Percentiles rank a stretch among this genome's conserved stretches.
Evolutionary conservation across 64 coral and sea anemone genomes (phyloP).

Genomic region (Montipora sp.): DNA sequence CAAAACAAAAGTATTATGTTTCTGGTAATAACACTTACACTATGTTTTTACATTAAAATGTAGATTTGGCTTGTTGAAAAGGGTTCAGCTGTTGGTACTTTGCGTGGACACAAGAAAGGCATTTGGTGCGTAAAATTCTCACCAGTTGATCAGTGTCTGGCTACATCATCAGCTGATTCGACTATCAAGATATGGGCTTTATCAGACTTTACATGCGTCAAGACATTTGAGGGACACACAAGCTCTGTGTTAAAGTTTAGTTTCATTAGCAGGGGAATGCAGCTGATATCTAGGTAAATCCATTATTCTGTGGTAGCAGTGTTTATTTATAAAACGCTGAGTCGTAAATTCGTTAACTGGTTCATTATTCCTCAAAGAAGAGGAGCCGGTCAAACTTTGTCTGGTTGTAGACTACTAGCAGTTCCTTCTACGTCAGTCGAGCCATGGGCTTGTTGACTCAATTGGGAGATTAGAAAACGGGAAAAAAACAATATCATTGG

Average conservation of each 20-base stretch:
- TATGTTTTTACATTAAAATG: neutral
- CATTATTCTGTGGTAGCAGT: neutral
- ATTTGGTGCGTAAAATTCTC: constrained; percentile 97
- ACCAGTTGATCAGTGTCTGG: constrained; percentile 93
- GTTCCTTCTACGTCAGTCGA: too few species aligned
- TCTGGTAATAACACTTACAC: neutral
- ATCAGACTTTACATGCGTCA: constrained; percentile 93
- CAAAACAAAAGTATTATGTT: too few species aligned
- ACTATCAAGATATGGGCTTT: constrained; percentile 98
- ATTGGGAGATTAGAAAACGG: too few species aligned
- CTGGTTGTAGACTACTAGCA: too few species aligned
- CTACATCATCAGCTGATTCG: constrained; percentile 85
- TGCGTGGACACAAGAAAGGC: constrained; percentile 97
- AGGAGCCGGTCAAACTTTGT: too few species aligned
- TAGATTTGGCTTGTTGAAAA: constrained; percentile 83
- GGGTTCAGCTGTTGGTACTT: constrained; percentile 73
- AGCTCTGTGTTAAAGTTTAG: constrained; percentile 89
- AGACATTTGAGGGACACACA: constrained; percentile 95
- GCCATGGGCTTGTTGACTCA: too few species aligned
- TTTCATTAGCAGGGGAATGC: constrained; percentile 89
- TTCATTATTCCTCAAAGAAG: too few species aligned
- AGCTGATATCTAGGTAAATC: constrained; percentile 87
- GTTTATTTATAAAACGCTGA: too few species aligned
- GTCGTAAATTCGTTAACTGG: too few species aligned
- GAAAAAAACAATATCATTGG: too few species aligned